Evolutionary conservation across 2,888 invertebrate genomes (phyloP).

Genomic region (Hyalella azteca): DNA sequence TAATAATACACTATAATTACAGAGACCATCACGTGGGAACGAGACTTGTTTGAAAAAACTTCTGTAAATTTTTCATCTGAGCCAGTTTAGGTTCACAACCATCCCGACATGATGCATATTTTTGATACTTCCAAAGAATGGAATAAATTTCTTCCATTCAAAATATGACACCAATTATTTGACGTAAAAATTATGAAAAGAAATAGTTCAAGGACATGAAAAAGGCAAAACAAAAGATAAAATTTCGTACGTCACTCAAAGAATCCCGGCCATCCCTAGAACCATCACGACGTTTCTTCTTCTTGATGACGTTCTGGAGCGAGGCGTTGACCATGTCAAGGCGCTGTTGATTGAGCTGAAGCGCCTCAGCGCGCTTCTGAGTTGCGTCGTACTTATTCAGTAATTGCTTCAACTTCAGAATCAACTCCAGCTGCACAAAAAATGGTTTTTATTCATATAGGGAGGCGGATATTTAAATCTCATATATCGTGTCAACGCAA

Average conservation of each 20-base stretch:
- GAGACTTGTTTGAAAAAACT: background rate
- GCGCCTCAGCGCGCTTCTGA: conserved; percentile 70
- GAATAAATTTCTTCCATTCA: background rate
- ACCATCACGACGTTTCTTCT: conserved; percentile 55
- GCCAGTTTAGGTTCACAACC: background rate
- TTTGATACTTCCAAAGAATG: background rate
- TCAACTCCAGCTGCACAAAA: conserved; percentile 68
- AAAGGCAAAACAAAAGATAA: background rate
- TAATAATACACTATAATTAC: background rate
- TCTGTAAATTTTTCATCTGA: background rate
- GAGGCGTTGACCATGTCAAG: conserved; percentile 78
- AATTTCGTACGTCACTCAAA: conserved; percentile 14
- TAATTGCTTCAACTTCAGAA: conserved; percentile 76
- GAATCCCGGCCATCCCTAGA: conserved; percentile 60
- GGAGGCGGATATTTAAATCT: no score
- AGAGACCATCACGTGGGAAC: no score
- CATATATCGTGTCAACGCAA: no score
- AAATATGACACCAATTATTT: background rate
- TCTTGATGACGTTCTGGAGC: conserved; percentile 72
- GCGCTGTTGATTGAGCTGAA: conserved; percentile 70
- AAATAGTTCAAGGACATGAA: background rate
- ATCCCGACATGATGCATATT: background rate
- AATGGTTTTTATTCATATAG: background rate
- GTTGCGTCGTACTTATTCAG: conserved; percentile 78
- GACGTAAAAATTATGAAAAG: background rate